A percentile compares a stretch with the other conserved stretches of the same genome.
Conservation (phyloP, 53 echinoderm and acorn worm genomes). For the Arbacia lixula region DNA sequence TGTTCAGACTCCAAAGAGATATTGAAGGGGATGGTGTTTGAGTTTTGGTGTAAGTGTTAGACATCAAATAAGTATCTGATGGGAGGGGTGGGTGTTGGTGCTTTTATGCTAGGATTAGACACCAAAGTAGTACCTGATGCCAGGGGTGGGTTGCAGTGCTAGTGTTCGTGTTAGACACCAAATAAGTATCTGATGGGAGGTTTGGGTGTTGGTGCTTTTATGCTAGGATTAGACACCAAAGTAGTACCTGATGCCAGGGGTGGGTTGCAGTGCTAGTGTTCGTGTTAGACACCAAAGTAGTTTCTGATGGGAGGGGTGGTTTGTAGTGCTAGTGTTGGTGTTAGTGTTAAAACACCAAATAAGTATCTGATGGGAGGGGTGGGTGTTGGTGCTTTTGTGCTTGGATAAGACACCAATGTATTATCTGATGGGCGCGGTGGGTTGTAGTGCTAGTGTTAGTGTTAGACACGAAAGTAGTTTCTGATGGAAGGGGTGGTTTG, state of each 20-base stretch:
- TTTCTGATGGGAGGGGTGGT: constrained; percentile 89
- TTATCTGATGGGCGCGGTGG: constrained; percentile 80
- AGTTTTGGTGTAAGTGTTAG: neutral
- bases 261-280: no score
- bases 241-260: constrained; percentile 83
- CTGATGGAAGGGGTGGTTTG: constrained; percentile 83
- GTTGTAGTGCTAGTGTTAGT: no score
- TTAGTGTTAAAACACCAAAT: constrained; percentile 60
- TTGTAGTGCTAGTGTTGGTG: no score
- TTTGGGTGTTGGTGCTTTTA: constrained; percentile 50
- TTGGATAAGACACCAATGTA: constrained; percentile 60
- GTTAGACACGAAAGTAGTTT: constrained; percentile 81
- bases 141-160: constrained; percentile 75
- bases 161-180: constrained; percentile 32
- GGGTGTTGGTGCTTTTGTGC: no score
- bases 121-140: constrained; percentile 82
- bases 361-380: constrained; percentile 86
- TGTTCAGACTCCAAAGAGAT: constrained; percentile 67
- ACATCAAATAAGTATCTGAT: constrained; percentile 80
- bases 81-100: constrained; percentile 78
- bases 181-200: constrained; percentile 91
- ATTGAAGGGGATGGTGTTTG: constrained; percentile 75
- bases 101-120: constrained; percentile 17
- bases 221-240: constrained; percentile 55
- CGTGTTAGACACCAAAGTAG: constrained; percentile 77